Percentiles rank a stretch among this genome's conserved stretches.
Evolutionary conservation across 2,113 vertebrate species (phyloP).

Genomic region (Canis aureus): DNA sequence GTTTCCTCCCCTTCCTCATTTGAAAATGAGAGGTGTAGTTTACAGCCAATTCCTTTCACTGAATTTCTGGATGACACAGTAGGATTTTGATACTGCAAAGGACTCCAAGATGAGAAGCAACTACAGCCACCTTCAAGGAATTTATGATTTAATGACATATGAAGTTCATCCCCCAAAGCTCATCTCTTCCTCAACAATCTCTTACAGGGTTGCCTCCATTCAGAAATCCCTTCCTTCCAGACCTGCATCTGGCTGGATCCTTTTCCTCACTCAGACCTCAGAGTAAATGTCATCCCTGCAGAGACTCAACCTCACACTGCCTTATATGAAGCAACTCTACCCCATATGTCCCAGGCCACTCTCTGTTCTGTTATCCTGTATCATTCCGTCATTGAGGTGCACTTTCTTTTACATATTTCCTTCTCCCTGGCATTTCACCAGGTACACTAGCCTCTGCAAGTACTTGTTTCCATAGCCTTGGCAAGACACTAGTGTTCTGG

Average conservation of each 20-base stretch:
- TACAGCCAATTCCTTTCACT: not conserved
- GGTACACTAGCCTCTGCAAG: too few relatives aligned
- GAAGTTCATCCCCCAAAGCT: not conserved
- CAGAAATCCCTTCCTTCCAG: not conserved
- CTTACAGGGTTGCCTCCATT: not conserved
- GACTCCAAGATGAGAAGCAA: not conserved
- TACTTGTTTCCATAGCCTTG: accelerated
- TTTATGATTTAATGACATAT: not conserved
- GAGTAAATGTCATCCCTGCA: not conserved
- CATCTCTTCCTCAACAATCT: not conserved
- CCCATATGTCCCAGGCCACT: not conserved
- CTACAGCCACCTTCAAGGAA: not conserved
- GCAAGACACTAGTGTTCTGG: not conserved
- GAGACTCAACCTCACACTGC: not conserved
- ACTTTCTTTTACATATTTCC: not conserved
- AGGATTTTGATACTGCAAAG: not conserved
- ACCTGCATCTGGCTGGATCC: not conserved
- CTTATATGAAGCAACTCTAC: not conserved
- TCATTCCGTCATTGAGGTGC: not conserved
- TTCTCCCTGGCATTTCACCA: not conserved
- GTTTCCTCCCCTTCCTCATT: not conserved
- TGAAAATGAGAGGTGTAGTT: not conserved
- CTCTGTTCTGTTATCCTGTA: not conserved
- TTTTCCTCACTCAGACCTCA: not conserved
- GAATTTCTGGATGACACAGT: accelerated